A percentile compares a stretch with the other conserved stretches of the same genome.
Conservation (phyloP, 2,888 invertebrate species). For the Torymus tubicola region DNA sequence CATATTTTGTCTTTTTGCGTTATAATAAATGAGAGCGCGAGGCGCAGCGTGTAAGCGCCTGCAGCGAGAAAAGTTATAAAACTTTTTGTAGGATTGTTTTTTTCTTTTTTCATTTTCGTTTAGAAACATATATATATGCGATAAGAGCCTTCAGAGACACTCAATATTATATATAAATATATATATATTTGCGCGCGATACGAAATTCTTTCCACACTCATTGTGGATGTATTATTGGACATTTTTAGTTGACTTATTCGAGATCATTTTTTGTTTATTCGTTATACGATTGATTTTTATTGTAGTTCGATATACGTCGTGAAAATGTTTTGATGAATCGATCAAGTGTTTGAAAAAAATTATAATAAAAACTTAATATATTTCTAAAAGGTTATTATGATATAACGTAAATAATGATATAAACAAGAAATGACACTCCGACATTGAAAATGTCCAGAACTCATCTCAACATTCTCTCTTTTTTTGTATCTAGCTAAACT, state of each 20-base stretch:
- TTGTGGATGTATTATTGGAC: conserved; percentile 23
- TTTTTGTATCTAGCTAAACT: conserved; percentile 45
- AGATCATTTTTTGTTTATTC: conserved; percentile 15
- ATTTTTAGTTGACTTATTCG: conserved; percentile 16
- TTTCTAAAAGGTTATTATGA: no score
- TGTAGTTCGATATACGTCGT: no score
- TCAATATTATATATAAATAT: background rate
- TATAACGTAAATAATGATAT: background rate
- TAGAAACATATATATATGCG: background rate
- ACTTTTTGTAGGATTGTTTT: conserved; percentile 43
- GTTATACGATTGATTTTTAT: background rate
- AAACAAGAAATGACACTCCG: conserved; percentile 2
- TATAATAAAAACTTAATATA: no score
- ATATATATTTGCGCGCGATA: conserved; percentile 2
- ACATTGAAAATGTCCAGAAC: conserved; percentile 37
- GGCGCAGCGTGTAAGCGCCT: conserved; percentile 31
- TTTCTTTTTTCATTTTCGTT: conserved; percentile 38
- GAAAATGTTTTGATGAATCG: no score
- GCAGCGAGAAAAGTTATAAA: conserved; percentile 14
- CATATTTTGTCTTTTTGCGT: conserved; percentile 10
- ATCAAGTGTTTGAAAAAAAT: no score
- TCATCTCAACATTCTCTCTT: conserved; percentile 43
- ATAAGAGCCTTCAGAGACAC: conserved; percentile 27
- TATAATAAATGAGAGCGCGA: conserved; percentile 11
- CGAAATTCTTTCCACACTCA: conserved; percentile 23